phyloP scores from a whole-genome alignment of 1,140 invertebrate genomes.

The Papilio machaon region DNA sequence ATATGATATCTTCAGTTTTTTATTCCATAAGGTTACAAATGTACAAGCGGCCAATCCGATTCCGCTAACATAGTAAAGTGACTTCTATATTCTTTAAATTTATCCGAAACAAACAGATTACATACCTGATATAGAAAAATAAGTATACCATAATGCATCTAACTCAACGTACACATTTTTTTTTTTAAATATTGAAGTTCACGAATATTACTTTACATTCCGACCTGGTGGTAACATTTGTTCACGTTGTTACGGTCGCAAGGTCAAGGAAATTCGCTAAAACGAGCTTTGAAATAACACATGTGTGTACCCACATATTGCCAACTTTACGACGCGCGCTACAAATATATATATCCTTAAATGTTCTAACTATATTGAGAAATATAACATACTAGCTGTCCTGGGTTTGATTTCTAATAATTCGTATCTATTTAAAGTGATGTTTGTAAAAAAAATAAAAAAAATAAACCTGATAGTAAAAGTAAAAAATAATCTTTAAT shows the following conservation, averaged over 20 bases:
- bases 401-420: no score
- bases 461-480: no score
- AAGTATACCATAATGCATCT: background rate
- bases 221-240: constrained; percentile 20
- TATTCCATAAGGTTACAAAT: no score
- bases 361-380: constrained; percentile 14
- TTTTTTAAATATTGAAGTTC: background rate
- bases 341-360: constrained; percentile 24
- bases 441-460: no score
- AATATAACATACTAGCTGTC: no score
- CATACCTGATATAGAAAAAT: background rate
- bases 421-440: no score
- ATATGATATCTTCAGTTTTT: no score
- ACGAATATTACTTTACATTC: constrained; percentile 7
- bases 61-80: no score
- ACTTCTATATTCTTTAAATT: no score
- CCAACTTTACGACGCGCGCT: constrained; percentile 24
- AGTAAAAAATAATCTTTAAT: no score
- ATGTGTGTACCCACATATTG: constrained; percentile 35
- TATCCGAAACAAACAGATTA: no score
- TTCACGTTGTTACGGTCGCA: constrained; percentile 24
- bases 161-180: background rate
- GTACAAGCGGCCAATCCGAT: no score
- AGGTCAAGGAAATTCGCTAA: constrained; percentile 36
- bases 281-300: constrained; percentile 30